Evolutionary conservation across 2,888 invertebrate genomes (phyloP).

Genomic region (Stratiomys singularior): DNA sequence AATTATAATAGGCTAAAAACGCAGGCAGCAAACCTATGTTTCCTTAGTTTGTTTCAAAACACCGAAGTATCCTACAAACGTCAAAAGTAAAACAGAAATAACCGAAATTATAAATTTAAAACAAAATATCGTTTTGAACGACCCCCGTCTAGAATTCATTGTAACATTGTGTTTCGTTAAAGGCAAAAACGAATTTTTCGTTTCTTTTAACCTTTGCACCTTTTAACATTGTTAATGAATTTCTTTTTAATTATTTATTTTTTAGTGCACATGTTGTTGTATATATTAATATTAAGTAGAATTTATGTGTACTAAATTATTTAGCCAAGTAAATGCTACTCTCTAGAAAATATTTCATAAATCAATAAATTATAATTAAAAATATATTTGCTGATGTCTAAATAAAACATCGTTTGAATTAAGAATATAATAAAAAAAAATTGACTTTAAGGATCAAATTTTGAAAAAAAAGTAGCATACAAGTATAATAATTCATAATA

Average conservation of each 20-base stretch:
- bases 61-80: no score
- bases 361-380: background rate
- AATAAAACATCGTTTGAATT: constrained; percentile 4
- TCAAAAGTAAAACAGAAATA: no score
- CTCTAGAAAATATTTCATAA: constrained; percentile 1
- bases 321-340: background rate
- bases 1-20: background rate
- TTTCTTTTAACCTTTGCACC: no score
- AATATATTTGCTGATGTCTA: background rate
- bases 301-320: background rate
- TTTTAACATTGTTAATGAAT: no score
- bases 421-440: constrained; percentile 10
- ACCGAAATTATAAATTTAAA: background rate
- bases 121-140: constrained; percentile 6
- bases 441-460: background rate
- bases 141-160: background rate
- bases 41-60: background rate
- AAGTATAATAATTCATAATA: constrained; percentile 25
- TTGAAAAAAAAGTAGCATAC: constrained; percentile 18
- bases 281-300: constrained; percentile 28
- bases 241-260: background rate
- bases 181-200: no score
- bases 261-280: constrained; percentile 32
- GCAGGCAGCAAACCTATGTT: no score
- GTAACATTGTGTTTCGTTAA: no score